Conservation (phyloP, 2,888 invertebrate genomes). For the Lasiommata megera region DNA sequence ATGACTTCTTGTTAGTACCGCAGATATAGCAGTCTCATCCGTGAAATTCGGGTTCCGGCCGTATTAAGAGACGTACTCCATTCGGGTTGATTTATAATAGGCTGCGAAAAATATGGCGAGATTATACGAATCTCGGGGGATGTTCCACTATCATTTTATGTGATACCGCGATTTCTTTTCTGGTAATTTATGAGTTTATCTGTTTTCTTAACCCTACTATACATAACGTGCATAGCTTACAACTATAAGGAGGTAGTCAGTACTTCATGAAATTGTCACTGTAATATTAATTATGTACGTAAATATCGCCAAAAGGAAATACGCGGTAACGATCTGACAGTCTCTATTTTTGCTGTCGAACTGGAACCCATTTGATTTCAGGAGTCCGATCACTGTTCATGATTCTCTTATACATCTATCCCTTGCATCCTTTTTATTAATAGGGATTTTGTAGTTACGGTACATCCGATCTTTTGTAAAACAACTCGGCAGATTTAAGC, state of each 20-base stretch:
- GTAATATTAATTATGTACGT: no score
- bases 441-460: background rate
- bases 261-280: no score
- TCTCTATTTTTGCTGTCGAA: no score
- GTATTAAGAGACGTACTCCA: slow-evolving; percentile 15
- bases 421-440: background rate
- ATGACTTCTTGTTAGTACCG: background rate
- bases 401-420: no score
- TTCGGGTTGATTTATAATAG: slow-evolving; percentile 20
- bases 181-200: background rate
- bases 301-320: no score
- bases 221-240: no score
- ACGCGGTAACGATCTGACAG: no score
- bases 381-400: no score
- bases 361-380: no score
- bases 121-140: slow-evolving; percentile 10
- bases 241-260: no score
- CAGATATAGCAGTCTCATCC: slow-evolving; percentile 2
- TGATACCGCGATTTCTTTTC: background rate
- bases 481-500: background rate
- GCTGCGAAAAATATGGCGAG: slow-evolving; percentile 15
- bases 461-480: background rate
- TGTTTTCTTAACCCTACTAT: no score
- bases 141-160: slow-evolving; percentile 10
- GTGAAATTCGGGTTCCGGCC: slow-evolving; percentile 8